Evolutionary conservation across 2,888 invertebrate genomes (phyloP).

Genomic region (Leptopilina drosophilae): DNA sequence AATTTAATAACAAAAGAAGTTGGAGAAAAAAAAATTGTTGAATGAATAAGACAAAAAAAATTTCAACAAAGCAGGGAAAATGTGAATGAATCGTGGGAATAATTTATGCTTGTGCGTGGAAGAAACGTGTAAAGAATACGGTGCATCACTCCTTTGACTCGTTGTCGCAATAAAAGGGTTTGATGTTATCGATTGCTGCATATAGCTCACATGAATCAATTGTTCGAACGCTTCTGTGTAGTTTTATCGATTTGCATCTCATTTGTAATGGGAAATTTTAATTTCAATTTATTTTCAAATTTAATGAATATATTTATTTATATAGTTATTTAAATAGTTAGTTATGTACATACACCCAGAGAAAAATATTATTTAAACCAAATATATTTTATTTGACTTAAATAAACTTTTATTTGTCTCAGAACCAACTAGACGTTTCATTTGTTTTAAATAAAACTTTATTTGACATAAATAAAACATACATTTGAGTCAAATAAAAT

Average conservation of each 20-base stretch:
- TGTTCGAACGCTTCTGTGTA: constrained; percentile 46
- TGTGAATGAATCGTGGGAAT: constrained; percentile 53
- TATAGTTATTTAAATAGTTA: no score
- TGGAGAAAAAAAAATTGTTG: constrained; percentile 8
- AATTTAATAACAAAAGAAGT: neutral
- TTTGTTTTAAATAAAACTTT: no score
- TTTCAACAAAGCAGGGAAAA: constrained; percentile 33
- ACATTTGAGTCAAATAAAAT: no score
- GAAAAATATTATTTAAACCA: no score
- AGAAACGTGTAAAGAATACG: constrained; percentile 3
- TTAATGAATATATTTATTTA: no score
- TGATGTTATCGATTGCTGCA: constrained; percentile 46
- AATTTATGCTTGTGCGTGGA: neutral
- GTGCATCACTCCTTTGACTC: no score
- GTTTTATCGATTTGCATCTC: neutral
- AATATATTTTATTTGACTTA: no score
- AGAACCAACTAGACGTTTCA: no score
- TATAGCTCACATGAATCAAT: constrained; percentile 54
- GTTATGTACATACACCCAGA: no score
- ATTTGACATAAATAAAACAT: no score
- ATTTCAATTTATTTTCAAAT: neutral
- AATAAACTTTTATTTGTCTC: no score
- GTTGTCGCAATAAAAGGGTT: constrained; percentile 53
- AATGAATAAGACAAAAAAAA: constrained; percentile 7
- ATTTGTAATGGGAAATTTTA: neutral